Percentiles rank a stretch among this genome's conserved stretches.
These are phyloP conservation scores for Euwallacea similis DNA, from an alignment of 1,140 invertebrate species.

Conservation along the genomic window DNA sequence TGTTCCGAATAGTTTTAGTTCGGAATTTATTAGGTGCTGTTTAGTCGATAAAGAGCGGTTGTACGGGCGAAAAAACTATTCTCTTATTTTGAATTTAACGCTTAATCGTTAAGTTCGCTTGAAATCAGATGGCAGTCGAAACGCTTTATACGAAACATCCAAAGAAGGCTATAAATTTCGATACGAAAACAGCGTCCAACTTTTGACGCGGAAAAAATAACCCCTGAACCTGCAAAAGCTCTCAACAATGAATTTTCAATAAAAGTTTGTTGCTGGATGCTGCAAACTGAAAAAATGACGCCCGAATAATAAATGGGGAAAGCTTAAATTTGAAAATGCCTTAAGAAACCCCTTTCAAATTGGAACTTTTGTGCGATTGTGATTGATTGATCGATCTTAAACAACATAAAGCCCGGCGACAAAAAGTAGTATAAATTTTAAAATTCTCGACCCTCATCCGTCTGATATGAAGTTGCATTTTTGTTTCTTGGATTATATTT, in stretches of 20 bases:
- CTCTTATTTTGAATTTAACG: not conserved
- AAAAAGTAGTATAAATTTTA: no score
- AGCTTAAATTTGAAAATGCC: slow-evolving; percentile 10
- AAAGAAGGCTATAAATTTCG: no score
- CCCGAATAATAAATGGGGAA: slow-evolving; percentile 15
- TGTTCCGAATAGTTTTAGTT: slow-evolving; percentile 8
- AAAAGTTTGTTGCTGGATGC: slow-evolving; percentile 15
- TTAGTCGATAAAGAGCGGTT: not conserved
- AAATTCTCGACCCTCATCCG: no score
- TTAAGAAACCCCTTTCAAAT: slow-evolving; percentile 8
- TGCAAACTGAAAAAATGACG: slow-evolving; percentile 18
- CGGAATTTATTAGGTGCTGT: slow-evolving; percentile 4
- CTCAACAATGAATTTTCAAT: slow-evolving; percentile 24
- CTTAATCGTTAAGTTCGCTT: no score
- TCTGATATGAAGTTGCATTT: not conserved
- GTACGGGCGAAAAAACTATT: not conserved
- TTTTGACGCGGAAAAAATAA: slow-evolving; percentile 17
- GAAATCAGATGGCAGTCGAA: no score
- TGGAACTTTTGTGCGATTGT: slow-evolving; percentile 11
- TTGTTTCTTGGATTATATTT: not conserved
- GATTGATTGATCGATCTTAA: slow-evolving; percentile 3
- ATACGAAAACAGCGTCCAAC: slow-evolving; percentile 15
- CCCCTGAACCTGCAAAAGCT: not conserved
- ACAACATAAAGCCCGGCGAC: no score
- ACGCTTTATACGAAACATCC: no score